Base-by-base conservation (phyloP, 2,797 vertebrate species). In the Hafferia zeledoni region DNA sequence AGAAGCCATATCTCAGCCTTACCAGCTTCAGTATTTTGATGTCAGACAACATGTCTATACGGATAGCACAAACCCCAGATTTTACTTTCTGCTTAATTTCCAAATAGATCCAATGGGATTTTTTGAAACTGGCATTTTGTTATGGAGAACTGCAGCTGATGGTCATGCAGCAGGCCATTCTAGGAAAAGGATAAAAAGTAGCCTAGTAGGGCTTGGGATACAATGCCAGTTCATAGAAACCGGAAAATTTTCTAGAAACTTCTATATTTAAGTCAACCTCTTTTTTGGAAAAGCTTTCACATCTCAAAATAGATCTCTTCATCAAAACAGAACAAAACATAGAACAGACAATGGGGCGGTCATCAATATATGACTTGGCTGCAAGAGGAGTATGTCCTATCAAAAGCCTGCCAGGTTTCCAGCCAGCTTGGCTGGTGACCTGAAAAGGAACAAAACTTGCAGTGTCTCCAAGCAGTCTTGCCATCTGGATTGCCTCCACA, bases 401-500 rank as follows among this genome's bases (percentile, higher is more conserved):
- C 65, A 84, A 91, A 89, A 79, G 59, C 70, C 55, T 95, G 85
- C 52, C 85, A 90, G 88, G 28, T 91, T 95, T 84, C 70, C 85
- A 86, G 74, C 47, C 90, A 91, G 74, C 55, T 95, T 95, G 94
- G 95, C 96, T 90, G 77, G 35, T 93, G 86, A 94, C 83, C 80
- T 76, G 83, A 52, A 79, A 82, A 55, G 28, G 27, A 95, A 96
- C 90, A 96, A 96, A 95, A 90, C 56, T 65, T 82, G 43, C 88
- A 95, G 85, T 96, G 93, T 96, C 88, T 88, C 76, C 83, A 91
- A 65, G 82, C 93, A 86, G 72, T 65, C 79, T 49, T 94, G 90
- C 93, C 85, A 90, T 84, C 80, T 95, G 95, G 95, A 93, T 67
- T 82, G 80, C n/a, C 47, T 96, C 92, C 96, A 94, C 83, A 57